phyloP scores from a whole-genome alignment of 2,113 vertebrate species.

The Podiceps cristatus region DNA sequence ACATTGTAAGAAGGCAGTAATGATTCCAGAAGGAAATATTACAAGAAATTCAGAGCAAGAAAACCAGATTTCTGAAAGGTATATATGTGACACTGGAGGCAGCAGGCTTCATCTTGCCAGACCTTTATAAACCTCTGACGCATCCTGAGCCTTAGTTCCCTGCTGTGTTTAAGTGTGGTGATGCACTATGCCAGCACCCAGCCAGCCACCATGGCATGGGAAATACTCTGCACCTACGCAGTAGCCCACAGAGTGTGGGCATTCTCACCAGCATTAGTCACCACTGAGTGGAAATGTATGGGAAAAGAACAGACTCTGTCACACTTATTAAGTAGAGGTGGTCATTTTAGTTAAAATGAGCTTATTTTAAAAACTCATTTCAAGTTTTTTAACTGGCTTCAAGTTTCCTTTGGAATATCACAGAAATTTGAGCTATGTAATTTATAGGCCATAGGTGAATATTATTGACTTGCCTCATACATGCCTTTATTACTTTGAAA shows the following conservation, averaged over 20 bases:
- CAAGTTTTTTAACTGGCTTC: not conserved
- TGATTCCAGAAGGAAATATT: not conserved
- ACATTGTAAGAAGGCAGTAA: not conserved
- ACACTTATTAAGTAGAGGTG: not conserved
- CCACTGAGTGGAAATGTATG: fast-evolving
- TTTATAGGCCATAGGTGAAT: not conserved
- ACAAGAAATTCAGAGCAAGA: not conserved
- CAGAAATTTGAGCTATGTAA: not conserved
- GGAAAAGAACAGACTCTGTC: not conserved
- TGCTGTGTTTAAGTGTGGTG: not conserved
- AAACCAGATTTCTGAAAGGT: not conserved
- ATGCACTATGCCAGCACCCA: not conserved
- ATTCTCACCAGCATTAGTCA: not conserved
- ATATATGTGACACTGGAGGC: not conserved
- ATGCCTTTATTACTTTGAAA: not conserved
- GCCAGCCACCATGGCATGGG: not conserved
- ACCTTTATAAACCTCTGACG: not conserved
- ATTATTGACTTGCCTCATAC: not conserved
- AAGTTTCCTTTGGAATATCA: not conserved
- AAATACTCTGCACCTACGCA: not conserved
- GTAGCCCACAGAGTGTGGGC: no score
- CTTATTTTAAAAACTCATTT: not conserved
- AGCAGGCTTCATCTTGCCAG: not conserved
- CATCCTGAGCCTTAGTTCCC: not conserved
- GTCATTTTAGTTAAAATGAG: not conserved